These are phyloP conservation scores for Ephydatia muelleri DNA, from an alignment of 37 sponge, comb jelly and placozoan species.

Conservation along the genomic window DNA sequence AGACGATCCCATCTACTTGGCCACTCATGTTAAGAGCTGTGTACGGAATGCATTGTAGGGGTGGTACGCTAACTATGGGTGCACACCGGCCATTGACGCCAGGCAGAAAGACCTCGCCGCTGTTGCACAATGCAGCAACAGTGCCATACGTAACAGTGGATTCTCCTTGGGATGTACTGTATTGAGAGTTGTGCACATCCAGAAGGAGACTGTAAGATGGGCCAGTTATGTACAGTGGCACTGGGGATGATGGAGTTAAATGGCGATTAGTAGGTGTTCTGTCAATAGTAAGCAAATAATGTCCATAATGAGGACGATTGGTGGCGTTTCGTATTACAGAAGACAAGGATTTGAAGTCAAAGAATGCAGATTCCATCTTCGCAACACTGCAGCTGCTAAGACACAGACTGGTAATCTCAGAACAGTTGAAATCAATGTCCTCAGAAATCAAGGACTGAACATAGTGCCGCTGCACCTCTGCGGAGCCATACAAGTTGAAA, in stretches of 20 bases:
- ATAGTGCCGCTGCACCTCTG: background rate
- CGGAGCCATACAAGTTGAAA: background rate
- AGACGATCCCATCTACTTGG: background rate
- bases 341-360: no score
- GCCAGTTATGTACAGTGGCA: background rate
- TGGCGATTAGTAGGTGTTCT: background rate
- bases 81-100: background rate
- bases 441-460: background rate
- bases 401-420: background rate
- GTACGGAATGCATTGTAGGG: background rate
- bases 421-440: background rate
- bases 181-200: background rate
- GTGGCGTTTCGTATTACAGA: no score
- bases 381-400: no score
- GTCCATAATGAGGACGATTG: no score
- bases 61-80: background rate
- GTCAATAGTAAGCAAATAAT: no score
- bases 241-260: no score
- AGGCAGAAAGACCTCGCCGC: background rate
- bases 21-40: background rate
- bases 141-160: background rate
- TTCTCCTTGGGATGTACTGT: background rate
- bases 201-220: background rate
- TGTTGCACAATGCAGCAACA: background rate
- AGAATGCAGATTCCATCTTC: no score